A percentile compares a stretch with the other conserved stretches of the same genome.
Evolutionary conservation across 2,888 invertebrate species (phyloP).

Genomic region (Diarsia rubi): DNA sequence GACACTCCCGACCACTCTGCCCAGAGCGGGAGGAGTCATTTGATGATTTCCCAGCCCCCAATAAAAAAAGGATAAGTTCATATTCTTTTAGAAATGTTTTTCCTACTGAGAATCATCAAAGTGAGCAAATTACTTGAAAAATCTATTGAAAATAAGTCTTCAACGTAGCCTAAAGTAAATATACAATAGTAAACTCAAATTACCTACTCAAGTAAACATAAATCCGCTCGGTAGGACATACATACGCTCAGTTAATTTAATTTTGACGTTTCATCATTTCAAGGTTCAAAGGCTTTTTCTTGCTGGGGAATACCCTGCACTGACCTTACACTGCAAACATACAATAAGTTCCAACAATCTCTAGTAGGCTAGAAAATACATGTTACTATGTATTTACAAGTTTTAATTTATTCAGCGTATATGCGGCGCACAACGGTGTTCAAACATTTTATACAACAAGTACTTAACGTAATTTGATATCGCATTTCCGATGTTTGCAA

Average conservation of each 20-base stretch:
- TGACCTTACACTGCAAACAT: conserved; percentile 43
- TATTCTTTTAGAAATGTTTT: not conserved
- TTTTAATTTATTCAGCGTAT: conserved; percentile 30
- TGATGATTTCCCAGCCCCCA: too few species aligned
- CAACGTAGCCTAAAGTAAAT: not conserved
- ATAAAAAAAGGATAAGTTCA: too few species aligned
- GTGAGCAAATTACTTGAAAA: not conserved
- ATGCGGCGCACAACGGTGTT: conserved; percentile 1
- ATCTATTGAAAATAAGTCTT: not conserved
- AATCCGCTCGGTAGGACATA: too few species aligned
- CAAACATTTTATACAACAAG: not conserved
- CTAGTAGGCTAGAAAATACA: not conserved
- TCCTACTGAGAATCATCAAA: not conserved
- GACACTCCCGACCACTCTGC: too few species aligned
- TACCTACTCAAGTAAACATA: not conserved
- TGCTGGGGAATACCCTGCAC: conserved; percentile 28
- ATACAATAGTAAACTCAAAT: conserved; percentile 11
- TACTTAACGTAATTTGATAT: conserved; percentile 23
- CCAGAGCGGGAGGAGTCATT: too few species aligned
- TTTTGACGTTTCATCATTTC: conserved; percentile 13
- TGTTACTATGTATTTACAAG: not conserved
- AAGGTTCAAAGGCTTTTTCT: conserved; percentile 7
- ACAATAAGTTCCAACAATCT: conserved; percentile 7
- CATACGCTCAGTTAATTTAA: not conserved
- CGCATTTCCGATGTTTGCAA: conserved; percentile 7